Conservation (phyloP, 2,888 invertebrate species). For the Eumerus sabulonum region DNA sequence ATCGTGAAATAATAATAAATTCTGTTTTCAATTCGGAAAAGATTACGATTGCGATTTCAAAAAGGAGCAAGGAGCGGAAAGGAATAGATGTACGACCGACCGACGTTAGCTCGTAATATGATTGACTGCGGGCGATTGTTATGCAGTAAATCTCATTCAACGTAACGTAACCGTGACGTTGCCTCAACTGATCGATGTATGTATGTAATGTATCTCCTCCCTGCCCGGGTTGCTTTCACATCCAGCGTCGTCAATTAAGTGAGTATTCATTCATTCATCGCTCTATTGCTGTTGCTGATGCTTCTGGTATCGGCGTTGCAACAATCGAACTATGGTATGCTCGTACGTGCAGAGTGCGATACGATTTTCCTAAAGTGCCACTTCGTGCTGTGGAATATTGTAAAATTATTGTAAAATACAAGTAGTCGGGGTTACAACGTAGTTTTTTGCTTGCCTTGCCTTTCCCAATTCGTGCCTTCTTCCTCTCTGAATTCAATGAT, state of each 20-base stretch:
- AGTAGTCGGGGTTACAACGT: constrained; percentile 37
- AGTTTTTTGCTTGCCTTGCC: constrained; percentile 1
- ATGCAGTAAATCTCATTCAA: constrained; percentile 52
- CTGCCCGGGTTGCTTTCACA: not conserved
- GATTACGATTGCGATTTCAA: no score
- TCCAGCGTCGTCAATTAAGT: constrained; percentile 45
- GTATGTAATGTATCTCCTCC: no score
- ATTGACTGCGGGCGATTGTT: constrained; percentile 62
- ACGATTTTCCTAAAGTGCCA: constrained; percentile 56
- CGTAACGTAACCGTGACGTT: no score
- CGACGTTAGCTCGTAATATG: constrained; percentile 60
- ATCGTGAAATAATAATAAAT: constrained; percentile 61
- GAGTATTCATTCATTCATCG: constrained; percentile 54
- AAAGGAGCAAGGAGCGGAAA: no score
- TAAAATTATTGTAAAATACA: constrained; percentile 53
- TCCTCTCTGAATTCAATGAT: constrained; percentile 19
- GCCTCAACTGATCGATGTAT: constrained; percentile 32
- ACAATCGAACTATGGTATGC: constrained; percentile 16
- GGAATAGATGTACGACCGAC: constrained; percentile 18
- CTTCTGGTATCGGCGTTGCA: constrained; percentile 22
- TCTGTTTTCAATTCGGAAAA: constrained; percentile 54
- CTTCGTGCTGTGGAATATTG: constrained; percentile 56
- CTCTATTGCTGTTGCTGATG: constrained; percentile 11
- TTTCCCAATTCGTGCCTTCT: not conserved
- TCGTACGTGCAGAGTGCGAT: constrained; percentile 38